Percentiles rank a stretch among this genome's conserved stretches.
These are phyloP conservation scores for Podilymbus podiceps DNA, from an alignment of 2,113 vertebrate species.

Conservation along the genomic window DNA sequence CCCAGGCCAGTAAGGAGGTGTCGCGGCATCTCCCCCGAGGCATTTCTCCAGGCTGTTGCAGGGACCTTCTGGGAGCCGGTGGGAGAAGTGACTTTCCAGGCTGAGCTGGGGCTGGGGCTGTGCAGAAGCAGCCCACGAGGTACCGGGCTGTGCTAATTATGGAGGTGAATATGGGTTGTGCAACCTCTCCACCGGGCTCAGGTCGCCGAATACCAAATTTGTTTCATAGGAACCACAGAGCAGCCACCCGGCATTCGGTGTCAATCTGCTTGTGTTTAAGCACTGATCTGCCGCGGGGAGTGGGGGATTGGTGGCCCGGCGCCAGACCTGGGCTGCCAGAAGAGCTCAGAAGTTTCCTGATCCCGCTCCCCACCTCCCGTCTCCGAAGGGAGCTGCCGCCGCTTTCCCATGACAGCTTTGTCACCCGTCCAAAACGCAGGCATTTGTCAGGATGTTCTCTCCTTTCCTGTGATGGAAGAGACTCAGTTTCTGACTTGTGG, in stretches of 20 bases:
- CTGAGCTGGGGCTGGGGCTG: not conserved
- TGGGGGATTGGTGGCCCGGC: slow-evolving; percentile 25
- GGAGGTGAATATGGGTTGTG: slow-evolving; percentile 36
- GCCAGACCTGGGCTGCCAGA: slow-evolving; percentile 68
- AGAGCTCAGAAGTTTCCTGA: slow-evolving; percentile 70
- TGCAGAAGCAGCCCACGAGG: not conserved
- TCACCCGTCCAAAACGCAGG: slow-evolving; percentile 63
- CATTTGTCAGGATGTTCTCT: slow-evolving; percentile 71
- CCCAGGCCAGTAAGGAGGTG: not conserved
- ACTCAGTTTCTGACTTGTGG: slow-evolving; percentile 33
- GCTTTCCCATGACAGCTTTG: slow-evolving; percentile 69
- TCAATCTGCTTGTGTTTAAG: slow-evolving; percentile 53
- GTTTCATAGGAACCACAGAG: slow-evolving; percentile 15
- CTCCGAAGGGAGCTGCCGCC: slow-evolving; percentile 61
- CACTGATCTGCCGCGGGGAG: not conserved
- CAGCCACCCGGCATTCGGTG: slow-evolving; percentile 4
- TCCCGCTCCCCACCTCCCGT: slow-evolving; percentile 58
- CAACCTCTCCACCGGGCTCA: not conserved
- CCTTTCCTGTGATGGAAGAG: slow-evolving; percentile 64
- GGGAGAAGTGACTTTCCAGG: slow-evolving; percentile 6
- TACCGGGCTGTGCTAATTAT: not conserved
- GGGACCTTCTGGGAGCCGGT: not conserved
- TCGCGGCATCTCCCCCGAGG: not conserved
- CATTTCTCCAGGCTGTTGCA: not conserved
- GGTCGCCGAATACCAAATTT: not conserved